phyloP scores from a whole-genome alignment of 37 sponge, comb jelly and placozoan genomes.

The Spongia lamella region DNA sequence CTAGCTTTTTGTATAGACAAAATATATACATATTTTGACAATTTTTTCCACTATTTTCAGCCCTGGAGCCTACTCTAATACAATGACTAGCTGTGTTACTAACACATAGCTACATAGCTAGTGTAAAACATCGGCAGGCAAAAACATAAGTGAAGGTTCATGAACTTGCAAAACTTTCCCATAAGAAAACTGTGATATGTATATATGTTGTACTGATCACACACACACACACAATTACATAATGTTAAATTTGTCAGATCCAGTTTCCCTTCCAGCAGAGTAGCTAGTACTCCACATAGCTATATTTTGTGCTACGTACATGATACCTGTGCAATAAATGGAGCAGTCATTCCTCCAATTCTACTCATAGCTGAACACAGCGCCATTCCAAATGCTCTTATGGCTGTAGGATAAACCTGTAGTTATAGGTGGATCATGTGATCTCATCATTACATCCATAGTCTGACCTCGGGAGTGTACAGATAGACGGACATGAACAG shows the following conservation, averaged over 20 bases:
- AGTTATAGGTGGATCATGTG: too few relatives aligned
- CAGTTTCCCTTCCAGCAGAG: background rate
- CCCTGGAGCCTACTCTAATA: too few relatives aligned
- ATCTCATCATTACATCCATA: too few relatives aligned
- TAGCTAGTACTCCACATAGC: too few relatives aligned
- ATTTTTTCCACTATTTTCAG: too few relatives aligned
- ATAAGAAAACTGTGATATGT: background rate
- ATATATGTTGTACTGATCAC: background rate
- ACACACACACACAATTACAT: constrained; percentile 1
- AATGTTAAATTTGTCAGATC: background rate
- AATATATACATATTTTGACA: too few relatives aligned
- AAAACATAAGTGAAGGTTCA: too few relatives aligned
- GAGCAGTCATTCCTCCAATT: background rate
- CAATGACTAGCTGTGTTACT: too few relatives aligned
- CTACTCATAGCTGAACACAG: constrained; percentile 9
- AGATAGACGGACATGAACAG: constrained; percentile 54
- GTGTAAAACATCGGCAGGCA: too few relatives aligned
- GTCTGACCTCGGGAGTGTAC: constrained; percentile 45
- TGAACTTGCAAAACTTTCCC: too few relatives aligned
- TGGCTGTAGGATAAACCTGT: constrained; percentile 10
- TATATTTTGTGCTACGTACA: background rate
- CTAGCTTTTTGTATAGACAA: too few relatives aligned
- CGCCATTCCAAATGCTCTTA: constrained; percentile 8
- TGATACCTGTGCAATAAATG: constrained; percentile 28
- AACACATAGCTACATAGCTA: too few relatives aligned